Conservation (phyloP, 2,888 invertebrate species). For the Thereva nobilitata region DNA sequence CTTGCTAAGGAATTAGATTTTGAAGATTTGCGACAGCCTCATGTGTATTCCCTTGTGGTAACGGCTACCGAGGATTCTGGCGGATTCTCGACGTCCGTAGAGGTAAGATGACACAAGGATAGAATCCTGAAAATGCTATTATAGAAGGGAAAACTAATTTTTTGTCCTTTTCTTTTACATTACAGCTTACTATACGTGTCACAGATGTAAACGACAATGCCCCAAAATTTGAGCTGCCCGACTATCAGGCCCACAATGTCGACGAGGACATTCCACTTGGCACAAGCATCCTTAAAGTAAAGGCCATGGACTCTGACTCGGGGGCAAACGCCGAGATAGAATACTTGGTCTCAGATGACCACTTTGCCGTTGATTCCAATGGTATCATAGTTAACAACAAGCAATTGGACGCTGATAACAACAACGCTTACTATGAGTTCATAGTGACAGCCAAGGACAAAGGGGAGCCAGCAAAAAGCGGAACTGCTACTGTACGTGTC, state of each 20-base stretch:
- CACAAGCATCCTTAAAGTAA: conserved; percentile 90
- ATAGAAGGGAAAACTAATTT: conserved; percentile 13
- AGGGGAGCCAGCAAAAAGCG: conserved; percentile 90
- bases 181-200: conserved; percentile 86
- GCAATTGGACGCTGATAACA: conserved; percentile 93
- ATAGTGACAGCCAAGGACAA: conserved; percentile 92
- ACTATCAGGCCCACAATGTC: conserved; percentile 95
- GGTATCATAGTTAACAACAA: conserved; percentile 93
- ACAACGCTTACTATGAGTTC: conserved; percentile 95
- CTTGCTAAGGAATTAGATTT: conserved; percentile 95
- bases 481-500: conserved; percentile 90
- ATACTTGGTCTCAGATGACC: conserved; percentile 87
- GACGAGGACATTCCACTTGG: conserved; percentile 93
- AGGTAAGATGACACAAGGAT: conserved; percentile 66
- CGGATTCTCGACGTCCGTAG: conserved; percentile 92
- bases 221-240: conserved; percentile 93
- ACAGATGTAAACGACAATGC: conserved; percentile 98
- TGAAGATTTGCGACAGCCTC: conserved; percentile 92
- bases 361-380: conserved; percentile 91
- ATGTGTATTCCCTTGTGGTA: conserved; percentile 89
- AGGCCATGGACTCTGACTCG: conserved; percentile 93
- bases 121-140: neutral
- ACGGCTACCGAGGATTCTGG: conserved; percentile 98
- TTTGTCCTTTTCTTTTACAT: conserved; percentile 49
- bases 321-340: conserved; percentile 94